Conservation (phyloP, 2,113 vertebrate species). For the Dryoscopus gambensis region DNA sequence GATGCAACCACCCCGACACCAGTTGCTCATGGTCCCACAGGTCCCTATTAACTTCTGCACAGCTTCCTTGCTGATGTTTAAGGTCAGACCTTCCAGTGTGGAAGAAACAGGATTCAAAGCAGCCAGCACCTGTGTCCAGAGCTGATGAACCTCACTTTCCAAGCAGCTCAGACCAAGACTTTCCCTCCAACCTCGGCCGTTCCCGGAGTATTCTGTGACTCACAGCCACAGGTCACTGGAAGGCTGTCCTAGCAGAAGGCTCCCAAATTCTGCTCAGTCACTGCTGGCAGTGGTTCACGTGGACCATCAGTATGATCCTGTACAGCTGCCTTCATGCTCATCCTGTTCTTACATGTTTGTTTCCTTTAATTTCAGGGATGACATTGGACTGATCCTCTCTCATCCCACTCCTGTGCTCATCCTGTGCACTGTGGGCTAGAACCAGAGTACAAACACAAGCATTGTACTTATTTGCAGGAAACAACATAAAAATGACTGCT, state of each 20-base stretch:
- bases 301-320: neutral
- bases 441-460: neutral
- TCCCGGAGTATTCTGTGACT: neutral
- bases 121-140: neutral
- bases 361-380: neutral
- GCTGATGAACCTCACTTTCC: neutral
- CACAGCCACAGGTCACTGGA: neutral
- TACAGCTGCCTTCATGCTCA: neutral
- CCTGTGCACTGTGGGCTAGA: neutral
- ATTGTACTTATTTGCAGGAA: neutral
- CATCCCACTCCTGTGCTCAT: neutral
- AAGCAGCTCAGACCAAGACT: neutral
- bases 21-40: rapidly evolving
- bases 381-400: neutral
- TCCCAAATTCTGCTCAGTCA: neutral
- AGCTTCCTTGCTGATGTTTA: neutral
- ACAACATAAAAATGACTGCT: neutral
- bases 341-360: neutral
- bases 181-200: neutral
- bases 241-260: neutral
- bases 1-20: rapidly evolving
- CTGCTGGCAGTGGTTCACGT: neutral
- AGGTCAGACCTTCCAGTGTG: neutral
- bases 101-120: neutral
- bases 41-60: neutral